Base-by-base conservation (phyloP, 2,888 invertebrate species). In the Stratiomys singularior region DNA sequence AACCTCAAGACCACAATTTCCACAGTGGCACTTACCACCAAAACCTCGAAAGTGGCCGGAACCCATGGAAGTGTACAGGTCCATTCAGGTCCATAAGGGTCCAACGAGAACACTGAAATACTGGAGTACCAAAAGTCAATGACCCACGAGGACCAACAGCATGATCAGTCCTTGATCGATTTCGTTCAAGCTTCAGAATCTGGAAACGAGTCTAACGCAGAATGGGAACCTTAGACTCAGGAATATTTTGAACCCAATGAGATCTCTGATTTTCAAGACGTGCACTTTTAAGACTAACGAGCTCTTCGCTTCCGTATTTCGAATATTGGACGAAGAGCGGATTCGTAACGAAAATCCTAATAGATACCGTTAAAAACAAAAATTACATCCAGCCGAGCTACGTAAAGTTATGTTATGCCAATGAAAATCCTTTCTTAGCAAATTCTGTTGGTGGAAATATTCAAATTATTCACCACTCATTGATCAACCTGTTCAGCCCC, bases 401-500 rank as follows among this genome's bases (percentile, higher is more conserved):
- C 25, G 69, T 69, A 23, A 44, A 46, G 21, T 47, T 13, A 23
- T 27, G 25, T 15, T 47, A 25, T 46, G 46, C 69, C 3, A 69
- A 69, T 46, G 23, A 72, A 56, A 72, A 72, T 3, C 56, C 58
- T 28, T 72, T 72, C 58, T 28, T 28, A 11, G 69, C 77, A n/a
- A 77, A 77, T 30, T 78, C 78, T 23, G 78, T 80, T 27, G 67
- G 67, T n/a, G 77, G 78, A 23, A 63, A 44, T 37, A 64, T 78
- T 25, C n/a, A 78, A 78, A 74, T 80, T 18, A 79, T 77, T 11
- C 79, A 80, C 18, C 77, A 79, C 30, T 66, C 79, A 2, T 18
- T 76, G 3, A 27, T 79, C 15, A 76, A 79, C 74, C 69, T 79
- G n/a, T 80, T 80, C 25, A 76, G 78, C 18, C 47, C 58, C 56